These are phyloP conservation scores for Trematomus loennbergii DNA, from an alignment of 2,113 vertebrate genomes.

Conservation along the genomic window DNA sequence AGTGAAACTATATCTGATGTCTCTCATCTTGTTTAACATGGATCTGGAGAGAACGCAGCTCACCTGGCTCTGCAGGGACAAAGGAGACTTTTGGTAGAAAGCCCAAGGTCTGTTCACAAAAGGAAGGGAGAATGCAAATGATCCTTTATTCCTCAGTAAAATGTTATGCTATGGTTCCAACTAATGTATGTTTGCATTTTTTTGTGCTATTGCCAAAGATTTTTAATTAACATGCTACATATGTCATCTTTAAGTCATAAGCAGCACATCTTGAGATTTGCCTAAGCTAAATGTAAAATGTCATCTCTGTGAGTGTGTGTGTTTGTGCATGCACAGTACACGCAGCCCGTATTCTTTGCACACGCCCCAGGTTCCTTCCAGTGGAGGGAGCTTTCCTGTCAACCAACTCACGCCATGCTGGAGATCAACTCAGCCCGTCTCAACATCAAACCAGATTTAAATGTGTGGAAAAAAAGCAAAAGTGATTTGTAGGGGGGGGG, in stretches of 20 bases:
- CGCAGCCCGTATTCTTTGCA: constrained; percentile 56
- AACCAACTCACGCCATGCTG: constrained; percentile 59
- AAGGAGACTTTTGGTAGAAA: constrained; percentile 27
- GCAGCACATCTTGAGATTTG: constrained; percentile 10
- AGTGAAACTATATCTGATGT: constrained; percentile 43
- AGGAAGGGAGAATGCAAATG: constrained; percentile 7
- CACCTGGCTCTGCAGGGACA: constrained; percentile 6
- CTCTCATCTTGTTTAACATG: constrained; percentile 42
- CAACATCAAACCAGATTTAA: constrained; percentile 77
- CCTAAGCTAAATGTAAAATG: constrained; percentile 31
- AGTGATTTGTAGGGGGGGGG: constrained; percentile 54
- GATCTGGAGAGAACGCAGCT: constrained; percentile 31
- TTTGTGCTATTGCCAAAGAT: background rate
- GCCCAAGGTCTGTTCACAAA: constrained; percentile 33
- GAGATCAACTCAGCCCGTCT: constrained; percentile 70
- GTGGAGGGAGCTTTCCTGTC: constrained; percentile 62
- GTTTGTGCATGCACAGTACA: background rate
- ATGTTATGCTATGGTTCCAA: constrained; percentile 3
- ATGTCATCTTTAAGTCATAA: constrained; percentile 32
- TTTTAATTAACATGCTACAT: background rate
- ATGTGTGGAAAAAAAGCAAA: constrained; percentile 53
- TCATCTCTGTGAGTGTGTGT: constrained; percentile 3
- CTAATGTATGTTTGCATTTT: constrained; percentile 17
- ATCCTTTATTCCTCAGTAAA: background rate
- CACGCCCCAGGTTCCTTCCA: constrained; percentile 58